A percentile compares a stretch with the other conserved stretches of the same genome.
phyloP scores from a whole-genome alignment of 2,113 vertebrate genomes.

The Gadus macrocephalus region DNA sequence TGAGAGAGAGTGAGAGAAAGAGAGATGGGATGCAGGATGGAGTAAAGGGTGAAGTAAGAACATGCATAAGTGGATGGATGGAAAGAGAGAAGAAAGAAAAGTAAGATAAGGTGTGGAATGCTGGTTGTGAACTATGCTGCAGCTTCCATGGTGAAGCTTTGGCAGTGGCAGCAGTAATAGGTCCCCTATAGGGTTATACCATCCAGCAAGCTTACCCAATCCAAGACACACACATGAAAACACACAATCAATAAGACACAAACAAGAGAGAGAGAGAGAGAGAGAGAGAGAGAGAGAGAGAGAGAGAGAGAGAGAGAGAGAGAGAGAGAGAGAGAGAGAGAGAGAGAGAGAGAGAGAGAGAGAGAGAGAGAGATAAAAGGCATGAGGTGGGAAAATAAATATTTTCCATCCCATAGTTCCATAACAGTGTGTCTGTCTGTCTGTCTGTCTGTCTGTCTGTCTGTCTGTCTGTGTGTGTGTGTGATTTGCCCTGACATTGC shows the following conservation, averaged over 20 bases:
- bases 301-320: background rate
- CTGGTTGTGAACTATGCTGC: slow-evolving; percentile 37
- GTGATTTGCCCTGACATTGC: slow-evolving; percentile 29
- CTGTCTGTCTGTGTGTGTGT: slow-evolving; percentile 7
- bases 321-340: background rate
- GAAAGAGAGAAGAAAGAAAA: background rate
- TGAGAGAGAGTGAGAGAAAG: background rate
- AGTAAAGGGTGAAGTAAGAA: too few relatives aligned
- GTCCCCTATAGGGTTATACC: slow-evolving; percentile 63
- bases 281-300: too few relatives aligned
- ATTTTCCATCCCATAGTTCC: slow-evolving; percentile 11
- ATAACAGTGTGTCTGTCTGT: background rate
- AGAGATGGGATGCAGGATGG: too few relatives aligned
- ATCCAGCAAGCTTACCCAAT: slow-evolving; percentile 51
- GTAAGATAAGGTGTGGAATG: slow-evolving; percentile 33
- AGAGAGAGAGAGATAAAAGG: too few relatives aligned
- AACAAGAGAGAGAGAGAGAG: background rate
- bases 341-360: too few relatives aligned
- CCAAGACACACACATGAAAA: slow-evolving; percentile 21
- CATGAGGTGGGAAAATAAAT: too few relatives aligned
- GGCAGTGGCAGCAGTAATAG: slow-evolving; percentile 67
- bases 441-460: too few relatives aligned
- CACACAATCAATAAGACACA: slow-evolving; percentile 12
- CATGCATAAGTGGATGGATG: slow-evolving; percentile 7
- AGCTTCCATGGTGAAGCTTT: slow-evolving; percentile 38